Conservation (phyloP, 1,140 invertebrate genomes). For the Leptopilina boulardi region DNA sequence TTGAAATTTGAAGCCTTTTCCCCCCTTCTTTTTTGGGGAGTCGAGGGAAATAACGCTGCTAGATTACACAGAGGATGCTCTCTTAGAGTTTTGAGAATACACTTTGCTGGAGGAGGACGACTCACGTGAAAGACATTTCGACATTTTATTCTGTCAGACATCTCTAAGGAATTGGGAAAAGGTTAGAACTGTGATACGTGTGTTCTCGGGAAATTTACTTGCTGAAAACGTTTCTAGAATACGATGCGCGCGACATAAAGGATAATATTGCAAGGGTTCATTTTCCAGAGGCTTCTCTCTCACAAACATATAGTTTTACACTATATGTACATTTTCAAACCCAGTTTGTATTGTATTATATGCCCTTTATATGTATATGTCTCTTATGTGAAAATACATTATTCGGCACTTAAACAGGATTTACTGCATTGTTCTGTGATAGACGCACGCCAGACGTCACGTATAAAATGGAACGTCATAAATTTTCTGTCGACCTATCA, state of each 20-base stretch:
- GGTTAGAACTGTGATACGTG: neutral
- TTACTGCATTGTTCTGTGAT: constrained; percentile 18
- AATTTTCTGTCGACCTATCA: constrained; percentile 24
- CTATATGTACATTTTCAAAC: neutral
- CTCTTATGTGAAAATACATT: constrained; percentile 11
- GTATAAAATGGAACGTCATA: constrained; percentile 7
- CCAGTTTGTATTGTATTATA: neutral
- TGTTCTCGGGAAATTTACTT: neutral
- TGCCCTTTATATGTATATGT: neutral
- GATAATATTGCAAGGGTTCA: constrained; percentile 12
- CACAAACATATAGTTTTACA: too few species aligned
- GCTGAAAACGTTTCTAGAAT: neutral
- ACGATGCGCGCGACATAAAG: neutral
- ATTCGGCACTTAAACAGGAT: constrained; percentile 25
- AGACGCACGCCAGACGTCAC: neutral
- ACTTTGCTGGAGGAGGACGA: neutral
- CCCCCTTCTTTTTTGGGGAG: neutral
- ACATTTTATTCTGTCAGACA: neutral
- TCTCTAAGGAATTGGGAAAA: constrained; percentile 7
- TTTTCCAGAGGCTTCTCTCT: neutral
- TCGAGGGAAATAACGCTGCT: neutral
- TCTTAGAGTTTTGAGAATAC: constrained; percentile 24
- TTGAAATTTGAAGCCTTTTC: neutral
- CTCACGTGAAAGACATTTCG: constrained; percentile 12
- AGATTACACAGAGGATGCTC: constrained; percentile 23